Evolutionary conservation across 1,140 invertebrate species (phyloP), one percentile per base, ranked within the genome.

Genomic region (Caerostris extrusa): DNA sequence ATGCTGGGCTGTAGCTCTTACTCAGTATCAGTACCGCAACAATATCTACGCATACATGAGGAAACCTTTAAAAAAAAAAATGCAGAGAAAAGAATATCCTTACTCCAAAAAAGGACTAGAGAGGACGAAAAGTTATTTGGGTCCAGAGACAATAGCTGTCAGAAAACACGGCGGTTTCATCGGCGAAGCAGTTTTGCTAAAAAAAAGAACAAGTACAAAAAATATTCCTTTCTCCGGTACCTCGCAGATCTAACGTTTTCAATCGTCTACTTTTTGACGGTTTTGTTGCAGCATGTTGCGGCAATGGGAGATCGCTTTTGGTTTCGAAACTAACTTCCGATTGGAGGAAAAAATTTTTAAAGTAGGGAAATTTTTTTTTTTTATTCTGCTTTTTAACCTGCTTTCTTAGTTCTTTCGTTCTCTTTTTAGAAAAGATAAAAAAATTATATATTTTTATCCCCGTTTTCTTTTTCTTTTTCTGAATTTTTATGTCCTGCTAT

Each of bases 81-180:
- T 7, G 56, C 50, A 82, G 10, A 57, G 57, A 19, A 85, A 85
- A 58, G 82, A 34, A 6, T 85, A 85, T 57, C 82, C 56, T 50
- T 53, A 5, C 58, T 57, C 14, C 56, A 7, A 64, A 87, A 53
- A 61, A 88, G 14, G 8, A 88, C 12, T 5, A 67, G n/a, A 67
- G 7, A 69, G 61, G 67, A 71, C 64, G 88, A 90, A 90, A 90
- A 90, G 88, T 90, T 64, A 90, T 90, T 90, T 90, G 67, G 88
- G 88, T 90, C 67, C 10, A 7, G 67, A 90, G 88, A 90, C 88
- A 90, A 90, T 90, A 77, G 88, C 88, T 67, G 12, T 90, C 88
- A 90, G 88, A 90, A 90, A 67, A 67, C 67, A 61, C 56, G 56
- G 53, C 10, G 56, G 50, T 34, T 34, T 34, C 34, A 34, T 34